phyloP scores from a whole-genome alignment of 2,113 vertebrate species.

The Ophthalmolycus amberensis region DNA sequence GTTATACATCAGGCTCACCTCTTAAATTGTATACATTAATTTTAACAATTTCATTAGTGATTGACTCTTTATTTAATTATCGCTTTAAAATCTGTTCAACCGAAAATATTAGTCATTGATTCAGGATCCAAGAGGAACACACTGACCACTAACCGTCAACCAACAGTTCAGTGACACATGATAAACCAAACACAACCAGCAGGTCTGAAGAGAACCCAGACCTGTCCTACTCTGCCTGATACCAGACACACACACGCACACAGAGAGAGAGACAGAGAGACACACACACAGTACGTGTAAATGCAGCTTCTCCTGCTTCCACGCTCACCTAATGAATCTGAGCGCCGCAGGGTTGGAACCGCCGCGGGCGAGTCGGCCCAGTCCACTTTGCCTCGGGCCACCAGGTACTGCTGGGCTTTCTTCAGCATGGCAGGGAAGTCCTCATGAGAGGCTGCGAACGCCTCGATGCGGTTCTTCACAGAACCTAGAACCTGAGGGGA shows the following conservation, averaged over 20 bases:
- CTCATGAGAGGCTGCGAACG: conserved; percentile 90
- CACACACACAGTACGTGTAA: neutral
- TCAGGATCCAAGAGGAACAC: too few species aligned
- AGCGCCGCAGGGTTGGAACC: conserved; percentile 84
- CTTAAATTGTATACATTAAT: too few species aligned
- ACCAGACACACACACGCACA: neutral
- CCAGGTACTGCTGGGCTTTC: conserved; percentile 94
- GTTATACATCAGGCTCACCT: too few species aligned
- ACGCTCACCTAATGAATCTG: conserved; percentile 88
- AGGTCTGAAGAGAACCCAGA: neutral
- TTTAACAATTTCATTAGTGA: too few species aligned
- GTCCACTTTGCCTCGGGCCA: conserved; percentile 91
- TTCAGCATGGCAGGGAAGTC: conserved; percentile 92
- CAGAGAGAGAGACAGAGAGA: too few species aligned
- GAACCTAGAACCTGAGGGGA: conserved; percentile 91
- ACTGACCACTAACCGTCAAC: too few species aligned
- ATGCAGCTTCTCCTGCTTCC: neutral
- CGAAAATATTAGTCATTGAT: too few species aligned
- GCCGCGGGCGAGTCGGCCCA: conserved; percentile 84
- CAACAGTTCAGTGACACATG: too few species aligned
- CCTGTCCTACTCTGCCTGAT: too few species aligned
- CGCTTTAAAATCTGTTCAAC: too few species aligned
- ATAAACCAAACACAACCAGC: neutral
- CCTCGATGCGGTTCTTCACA: conserved; percentile 96
- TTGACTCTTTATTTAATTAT: too few species aligned